Conservation (phyloP, 2,888 invertebrate species). For the Nebria brevicollis region DNA sequence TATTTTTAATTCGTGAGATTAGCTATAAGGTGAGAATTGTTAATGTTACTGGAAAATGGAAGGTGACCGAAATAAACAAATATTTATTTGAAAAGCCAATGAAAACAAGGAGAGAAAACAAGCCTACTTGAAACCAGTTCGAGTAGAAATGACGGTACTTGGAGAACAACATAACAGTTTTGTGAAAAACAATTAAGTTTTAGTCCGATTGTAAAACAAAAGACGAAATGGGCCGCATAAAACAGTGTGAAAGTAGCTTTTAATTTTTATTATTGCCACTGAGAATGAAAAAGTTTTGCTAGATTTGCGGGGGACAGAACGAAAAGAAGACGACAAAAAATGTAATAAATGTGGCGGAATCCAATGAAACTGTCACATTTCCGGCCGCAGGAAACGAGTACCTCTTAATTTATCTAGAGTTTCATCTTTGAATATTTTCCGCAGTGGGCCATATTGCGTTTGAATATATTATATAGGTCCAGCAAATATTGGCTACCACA, state of each 20-base stretch:
- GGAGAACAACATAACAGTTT: slow-evolving; percentile 36
- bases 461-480: slow-evolving; percentile 16
- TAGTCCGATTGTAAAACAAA: slow-evolving; percentile 40
- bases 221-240: slow-evolving; percentile 33
- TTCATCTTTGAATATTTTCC: slow-evolving; percentile 42
- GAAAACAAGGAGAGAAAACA: not conserved
- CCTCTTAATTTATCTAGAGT: slow-evolving; percentile 43
- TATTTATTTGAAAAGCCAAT: not conserved
- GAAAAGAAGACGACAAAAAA: slow-evolving; percentile 15
- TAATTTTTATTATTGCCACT: slow-evolving; percentile 42
- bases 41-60: not conserved
- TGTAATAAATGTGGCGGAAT: slow-evolving; percentile 35
- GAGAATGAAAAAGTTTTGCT: slow-evolving; percentile 32
- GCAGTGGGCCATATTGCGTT: not conserved
- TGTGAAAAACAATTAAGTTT: slow-evolving; percentile 42
- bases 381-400: slow-evolving; percentile 26
- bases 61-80: not conserved
- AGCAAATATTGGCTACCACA: slow-evolving; percentile 15
- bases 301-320: not conserved
- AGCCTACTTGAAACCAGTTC: not conserved
- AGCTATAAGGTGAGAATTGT: no score
- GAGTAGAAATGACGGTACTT: slow-evolving; percentile 18
- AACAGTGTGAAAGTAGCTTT: slow-evolving; percentile 43
- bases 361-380: slow-evolving; percentile 46
- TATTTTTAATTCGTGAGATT: no score